Evolutionary conservation across 2,888 invertebrate species (phyloP).

Genomic region (Alsophila aescularia): DNA sequence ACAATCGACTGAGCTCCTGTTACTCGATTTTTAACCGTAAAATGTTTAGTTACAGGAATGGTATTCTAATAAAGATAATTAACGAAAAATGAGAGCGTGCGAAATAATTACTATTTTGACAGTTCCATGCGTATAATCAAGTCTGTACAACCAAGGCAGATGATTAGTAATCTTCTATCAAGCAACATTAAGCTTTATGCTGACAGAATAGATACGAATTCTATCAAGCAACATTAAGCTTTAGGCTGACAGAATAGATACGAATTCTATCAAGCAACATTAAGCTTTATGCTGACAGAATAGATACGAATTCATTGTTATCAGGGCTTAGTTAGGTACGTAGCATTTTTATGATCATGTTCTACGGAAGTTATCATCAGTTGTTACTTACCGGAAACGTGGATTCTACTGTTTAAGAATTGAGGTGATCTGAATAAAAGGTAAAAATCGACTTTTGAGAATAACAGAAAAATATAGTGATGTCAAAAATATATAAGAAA

Average conservation of each 20-base stretch:
- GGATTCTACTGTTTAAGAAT: too few relatives aligned
- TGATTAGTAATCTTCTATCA: not conserved
- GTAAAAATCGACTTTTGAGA: too few relatives aligned
- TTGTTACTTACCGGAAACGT: not conserved
- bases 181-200: not conserved
- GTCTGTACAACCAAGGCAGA: slow-evolving; percentile 30
- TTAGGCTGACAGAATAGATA: not conserved
- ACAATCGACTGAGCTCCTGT: slow-evolving; percentile 2
- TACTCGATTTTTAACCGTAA: slow-evolving; percentile 31
- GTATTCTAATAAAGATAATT: not conserved
- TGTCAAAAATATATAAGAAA: too few relatives aligned
- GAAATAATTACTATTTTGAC: slow-evolving; percentile 67
- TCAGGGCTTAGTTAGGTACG: not conserved
- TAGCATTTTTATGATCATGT: not conserved
- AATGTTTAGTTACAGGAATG: not conserved
- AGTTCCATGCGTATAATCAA: slow-evolving; percentile 54
- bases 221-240: not conserved
- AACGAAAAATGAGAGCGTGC: slow-evolving; percentile 61
- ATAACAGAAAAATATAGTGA: too few relatives aligned
- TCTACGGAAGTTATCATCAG: not conserved
- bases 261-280: not conserved
- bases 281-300: not conserved
- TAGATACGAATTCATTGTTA: not conserved
- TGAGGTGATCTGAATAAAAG: not conserved
- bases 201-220: not conserved